Evolutionary conservation across 64 coral and sea anemone genomes (phyloP).

Genomic region (Montipora capricornis): DNA sequence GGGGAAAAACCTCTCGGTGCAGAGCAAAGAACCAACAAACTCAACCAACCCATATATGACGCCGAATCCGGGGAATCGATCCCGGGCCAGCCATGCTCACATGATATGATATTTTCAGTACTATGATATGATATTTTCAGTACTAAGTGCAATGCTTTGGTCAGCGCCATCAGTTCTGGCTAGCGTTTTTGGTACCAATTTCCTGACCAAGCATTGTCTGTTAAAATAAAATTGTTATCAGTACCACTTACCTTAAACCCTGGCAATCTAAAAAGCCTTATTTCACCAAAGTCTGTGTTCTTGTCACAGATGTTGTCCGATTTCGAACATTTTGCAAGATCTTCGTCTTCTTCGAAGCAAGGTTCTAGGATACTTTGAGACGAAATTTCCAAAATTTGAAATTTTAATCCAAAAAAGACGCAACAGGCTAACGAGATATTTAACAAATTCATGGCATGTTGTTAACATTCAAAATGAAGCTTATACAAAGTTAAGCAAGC

Average conservation of each 20-base stretch:
- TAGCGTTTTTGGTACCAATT: too few relatives aligned
- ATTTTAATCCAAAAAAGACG: not conserved
- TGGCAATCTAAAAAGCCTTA: conserved; percentile 5
- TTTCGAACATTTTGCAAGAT: not conserved
- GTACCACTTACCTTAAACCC: not conserved
- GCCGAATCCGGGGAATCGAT: too few relatives aligned
- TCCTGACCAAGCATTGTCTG: not conserved
- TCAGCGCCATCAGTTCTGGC: too few relatives aligned
- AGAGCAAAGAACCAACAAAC: too few relatives aligned
- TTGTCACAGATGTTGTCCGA: not conserved
- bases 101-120: too few relatives aligned
- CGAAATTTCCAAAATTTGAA: not conserved
- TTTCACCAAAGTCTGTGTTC: not conserved
- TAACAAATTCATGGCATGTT: not conserved
- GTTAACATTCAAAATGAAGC: not conserved
- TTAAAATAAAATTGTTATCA: not conserved
- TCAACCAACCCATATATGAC: too few relatives aligned
- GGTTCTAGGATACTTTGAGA: not conserved
- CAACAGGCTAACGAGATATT: not conserved
- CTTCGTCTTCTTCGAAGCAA: conserved; percentile 23
- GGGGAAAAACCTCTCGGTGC: too few relatives aligned
- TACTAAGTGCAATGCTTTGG: too few relatives aligned
- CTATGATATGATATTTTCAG: too few relatives aligned
- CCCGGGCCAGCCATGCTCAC: too few relatives aligned
- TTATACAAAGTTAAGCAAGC: not conserved